phyloP scores from a whole-genome alignment of 1,140 invertebrate species.

The Diuraphis noxia region DNA sequence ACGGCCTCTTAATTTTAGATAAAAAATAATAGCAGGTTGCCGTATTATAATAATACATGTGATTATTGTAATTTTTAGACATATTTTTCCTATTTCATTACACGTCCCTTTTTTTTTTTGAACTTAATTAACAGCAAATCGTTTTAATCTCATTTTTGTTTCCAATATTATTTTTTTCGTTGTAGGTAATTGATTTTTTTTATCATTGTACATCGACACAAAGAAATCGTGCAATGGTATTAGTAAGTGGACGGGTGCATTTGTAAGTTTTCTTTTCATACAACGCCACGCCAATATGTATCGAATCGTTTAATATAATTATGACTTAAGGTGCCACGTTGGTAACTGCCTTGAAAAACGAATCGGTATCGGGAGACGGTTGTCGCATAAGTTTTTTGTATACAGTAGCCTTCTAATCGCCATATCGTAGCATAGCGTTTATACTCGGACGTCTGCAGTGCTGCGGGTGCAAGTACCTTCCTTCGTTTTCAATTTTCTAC shows the following conservation, averaged over 20 bases:
- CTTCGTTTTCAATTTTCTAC: not conserved
- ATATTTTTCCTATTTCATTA: not conserved
- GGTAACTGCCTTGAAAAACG: not conserved
- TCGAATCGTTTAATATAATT: conserved; percentile 8
- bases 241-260: not conserved
- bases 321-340: conserved; percentile 18
- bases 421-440: not conserved
- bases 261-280: conserved; percentile 31
- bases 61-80: not conserved
- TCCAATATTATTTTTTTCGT: not conserved
- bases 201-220: not conserved
- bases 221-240: not conserved
- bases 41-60: not conserved
- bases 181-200: not conserved
- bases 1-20: not conserved
- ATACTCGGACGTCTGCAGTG: not conserved
- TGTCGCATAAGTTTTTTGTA: not conserved
- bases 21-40: not conserved
- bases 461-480: not conserved
- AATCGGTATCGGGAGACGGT: conserved; percentile 30
- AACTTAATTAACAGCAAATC: not conserved
- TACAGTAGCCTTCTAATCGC: not conserved
- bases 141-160: not conserved
- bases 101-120: not conserved
- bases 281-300: not conserved